Conservation (phyloP, 2,797 vertebrate species). For the Enteromius mattozi region DNA sequence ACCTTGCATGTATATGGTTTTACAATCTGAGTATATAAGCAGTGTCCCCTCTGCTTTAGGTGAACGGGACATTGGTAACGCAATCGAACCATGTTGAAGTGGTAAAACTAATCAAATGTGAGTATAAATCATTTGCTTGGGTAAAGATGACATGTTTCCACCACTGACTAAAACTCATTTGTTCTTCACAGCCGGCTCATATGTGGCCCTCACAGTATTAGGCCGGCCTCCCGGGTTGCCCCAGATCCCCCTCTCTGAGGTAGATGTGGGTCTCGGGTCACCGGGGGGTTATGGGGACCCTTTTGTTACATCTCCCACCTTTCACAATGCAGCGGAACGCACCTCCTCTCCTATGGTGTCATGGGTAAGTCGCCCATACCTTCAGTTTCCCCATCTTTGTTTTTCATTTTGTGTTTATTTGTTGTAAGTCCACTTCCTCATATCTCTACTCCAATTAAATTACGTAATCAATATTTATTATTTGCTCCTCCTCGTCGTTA, state of each 20-base stretch:
- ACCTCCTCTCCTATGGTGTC: conserved; percentile 82
- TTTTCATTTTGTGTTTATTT: not conserved
- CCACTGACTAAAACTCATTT: conserved; percentile 73
- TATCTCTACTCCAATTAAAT: not conserved
- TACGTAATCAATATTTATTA: not conserved
- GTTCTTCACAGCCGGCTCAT: conserved; percentile 89
- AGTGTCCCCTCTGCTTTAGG: conserved; percentile 73
- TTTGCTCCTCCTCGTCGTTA: not conserved
- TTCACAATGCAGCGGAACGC: conserved; percentile 81
- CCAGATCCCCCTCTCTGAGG: conserved; percentile 90
- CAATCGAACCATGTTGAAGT: conserved; percentile 97
- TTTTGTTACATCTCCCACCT: conserved; percentile 85
- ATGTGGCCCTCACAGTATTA: conserved; percentile 96
- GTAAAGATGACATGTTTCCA: not conserved
- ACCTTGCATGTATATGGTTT: not conserved
- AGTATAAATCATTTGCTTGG: conserved; percentile 67
- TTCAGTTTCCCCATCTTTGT: not conserved
- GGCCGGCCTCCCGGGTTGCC: conserved; percentile 92
- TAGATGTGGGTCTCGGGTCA: conserved; percentile 82
- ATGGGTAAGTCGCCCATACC: conserved; percentile 80
- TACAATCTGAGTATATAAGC: not conserved
- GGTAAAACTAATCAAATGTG: conserved; percentile 96
- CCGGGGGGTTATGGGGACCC: conserved; percentile 75
- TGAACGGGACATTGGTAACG: conserved; percentile 95
- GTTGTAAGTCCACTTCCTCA: not conserved